These are phyloP conservation scores for Falcaria lacertinaria DNA, from an alignment of 2,888 invertebrate genomes.

Conservation along the genomic window DNA sequence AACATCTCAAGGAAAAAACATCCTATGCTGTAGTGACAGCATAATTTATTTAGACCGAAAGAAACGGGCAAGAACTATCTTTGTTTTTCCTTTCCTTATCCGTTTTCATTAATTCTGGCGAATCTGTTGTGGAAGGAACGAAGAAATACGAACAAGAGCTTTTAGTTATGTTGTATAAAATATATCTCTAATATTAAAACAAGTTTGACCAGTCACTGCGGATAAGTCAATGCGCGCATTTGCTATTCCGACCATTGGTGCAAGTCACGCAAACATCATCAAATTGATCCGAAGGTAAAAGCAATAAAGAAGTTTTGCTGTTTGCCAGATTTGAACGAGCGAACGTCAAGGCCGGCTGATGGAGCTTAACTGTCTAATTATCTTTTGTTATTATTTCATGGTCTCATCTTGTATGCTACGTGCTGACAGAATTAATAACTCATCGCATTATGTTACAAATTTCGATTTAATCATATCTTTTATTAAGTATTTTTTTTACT, in stretches of 20 bases:
- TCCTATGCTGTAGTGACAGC: background rate
- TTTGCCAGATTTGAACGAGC: slow-evolving; percentile 1
- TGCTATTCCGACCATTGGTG: background rate
- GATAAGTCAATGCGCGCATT: background rate
- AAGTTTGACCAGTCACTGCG: background rate
- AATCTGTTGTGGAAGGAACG: background rate
- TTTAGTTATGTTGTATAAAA: background rate
- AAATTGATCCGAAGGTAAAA: background rate
- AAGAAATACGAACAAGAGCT: background rate
- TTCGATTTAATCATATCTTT: slow-evolving; percentile 14
- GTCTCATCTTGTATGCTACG: slow-evolving; percentile 19
- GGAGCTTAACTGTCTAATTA: slow-evolving; percentile 17
- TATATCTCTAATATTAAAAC: background rate
- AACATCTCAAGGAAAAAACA: background rate
- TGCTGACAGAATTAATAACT: slow-evolving; percentile 18
- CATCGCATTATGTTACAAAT: slow-evolving; percentile 16
- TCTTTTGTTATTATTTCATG: slow-evolving; percentile 8
- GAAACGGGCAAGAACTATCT: background rate
- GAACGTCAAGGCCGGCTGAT: slow-evolving; percentile 4
- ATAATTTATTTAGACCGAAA: background rate
- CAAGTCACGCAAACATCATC: background rate
- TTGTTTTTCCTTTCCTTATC: slow-evolving; percentile 1
- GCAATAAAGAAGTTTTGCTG: background rate
- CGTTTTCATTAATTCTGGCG: background rate
- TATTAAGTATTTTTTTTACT: no score